Base-by-base conservation (phyloP, 2,113 vertebrate genomes). In the Ifrita kowaldi region DNA sequence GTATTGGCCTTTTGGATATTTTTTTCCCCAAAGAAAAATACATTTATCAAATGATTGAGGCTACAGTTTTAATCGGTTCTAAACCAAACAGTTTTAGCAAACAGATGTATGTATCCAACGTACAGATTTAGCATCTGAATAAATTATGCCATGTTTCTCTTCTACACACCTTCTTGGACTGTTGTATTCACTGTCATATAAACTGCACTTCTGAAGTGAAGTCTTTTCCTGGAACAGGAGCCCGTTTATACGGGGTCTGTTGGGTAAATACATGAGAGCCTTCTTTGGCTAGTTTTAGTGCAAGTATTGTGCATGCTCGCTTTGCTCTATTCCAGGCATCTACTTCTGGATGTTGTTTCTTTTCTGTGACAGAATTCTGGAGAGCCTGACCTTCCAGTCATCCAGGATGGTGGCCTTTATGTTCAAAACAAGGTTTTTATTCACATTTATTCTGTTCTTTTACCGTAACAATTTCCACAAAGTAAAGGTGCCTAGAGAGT, bases 201-300 rank as follows among this genome's bases (percentile, higher is more conserved):
- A 76, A 63, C 11, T 47, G 10, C 21, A 35, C 15, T 87, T 89
- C 22, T 0, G 1, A 91, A 91, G 39, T 2, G 0, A 42, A 55
- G 32, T 70, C 9, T 77, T 6, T 73, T 12, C 6, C 13, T 33
- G 21, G 11, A 84, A 4, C 27, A 47, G 13, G 14, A 19, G 3
- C 17, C 15, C 9, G 1, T 7, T 62, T 18, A 14, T 47, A 13
- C 0, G 16, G 27, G 13, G 6, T 63, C 39, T 18, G 1, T 50
- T 39, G 39, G 4, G 42, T 75, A 28, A 50, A 32, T 82, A 20
- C 2, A 12, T 16, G 14, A 32, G 49, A 62, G 7, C 13, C 4
- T 42, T 13, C 20, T 60, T 17, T 69, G 41, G 16, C 49, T 87
- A 30, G 41, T 23, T 12, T 24, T 44, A 44, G 6, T 30, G 39